Percentiles rank a stretch among this genome's conserved stretches.
Conservation (phyloP, 2,888 invertebrate species). For the Resseliella maxima region DNA sequence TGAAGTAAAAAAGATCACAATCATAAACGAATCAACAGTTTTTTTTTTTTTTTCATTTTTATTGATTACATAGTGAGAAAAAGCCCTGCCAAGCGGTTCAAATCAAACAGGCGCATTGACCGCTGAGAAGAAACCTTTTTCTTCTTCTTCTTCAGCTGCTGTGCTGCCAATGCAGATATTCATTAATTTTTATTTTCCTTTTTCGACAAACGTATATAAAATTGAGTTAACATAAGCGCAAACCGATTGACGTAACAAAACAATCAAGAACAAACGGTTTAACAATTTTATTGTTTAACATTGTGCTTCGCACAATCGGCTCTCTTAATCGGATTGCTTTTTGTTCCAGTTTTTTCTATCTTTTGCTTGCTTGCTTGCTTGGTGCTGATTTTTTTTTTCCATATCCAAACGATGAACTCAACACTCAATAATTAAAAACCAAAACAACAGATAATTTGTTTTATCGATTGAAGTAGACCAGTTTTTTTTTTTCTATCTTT, state of each 20-base stretch:
- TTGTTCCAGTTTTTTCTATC: neutral
- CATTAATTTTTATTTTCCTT: too few species aligned
- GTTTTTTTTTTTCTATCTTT: too few species aligned
- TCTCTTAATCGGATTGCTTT: slow-evolving; percentile 23
- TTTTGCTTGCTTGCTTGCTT: neutral
- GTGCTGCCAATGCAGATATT: too few species aligned
- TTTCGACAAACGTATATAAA: neutral
- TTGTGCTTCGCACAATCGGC: neutral
- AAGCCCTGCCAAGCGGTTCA: too few species aligned
- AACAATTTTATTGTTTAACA: neutral
- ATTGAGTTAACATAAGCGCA: neutral
- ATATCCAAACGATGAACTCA: neutral
- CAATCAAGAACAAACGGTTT: slow-evolving; percentile 13
- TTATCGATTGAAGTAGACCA: slow-evolving; percentile 16
- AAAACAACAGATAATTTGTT: slow-evolving; percentile 18
- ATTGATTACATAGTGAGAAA: too few species aligned
- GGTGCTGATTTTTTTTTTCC: neutral
- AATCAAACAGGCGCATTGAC: too few species aligned
- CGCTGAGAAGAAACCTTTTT: too few species aligned
- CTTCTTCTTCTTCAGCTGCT: neutral
- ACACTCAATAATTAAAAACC: neutral
- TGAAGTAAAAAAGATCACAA: too few species aligned
- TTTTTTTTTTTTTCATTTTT: too few species aligned
- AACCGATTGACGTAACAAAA: neutral
- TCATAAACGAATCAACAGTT: too few species aligned